Percentiles rank a stretch among this genome's conserved stretches.
Evolutionary conservation across 2,888 invertebrate species (phyloP).

Genomic region (Oligia latruncula): DNA sequence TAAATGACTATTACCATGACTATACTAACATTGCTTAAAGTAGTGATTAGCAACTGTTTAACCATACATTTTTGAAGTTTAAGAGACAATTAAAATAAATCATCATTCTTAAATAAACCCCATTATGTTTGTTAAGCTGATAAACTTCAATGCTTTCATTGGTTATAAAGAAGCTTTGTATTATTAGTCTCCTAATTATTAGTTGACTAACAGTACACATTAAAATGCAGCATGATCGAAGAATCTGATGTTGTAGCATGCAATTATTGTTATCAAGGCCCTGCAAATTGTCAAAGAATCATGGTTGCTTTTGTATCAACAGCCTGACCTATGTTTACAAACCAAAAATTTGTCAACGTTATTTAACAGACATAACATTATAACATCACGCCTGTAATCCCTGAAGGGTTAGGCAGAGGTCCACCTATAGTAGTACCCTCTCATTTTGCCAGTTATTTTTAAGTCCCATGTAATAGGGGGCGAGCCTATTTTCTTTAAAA

Average conservation of each 20-base stretch:
- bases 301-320: not conserved
- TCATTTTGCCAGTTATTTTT: not conserved
- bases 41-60: not conserved
- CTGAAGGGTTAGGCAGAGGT: not conserved
- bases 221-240: not conserved
- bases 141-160: not conserved
- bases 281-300: not conserved
- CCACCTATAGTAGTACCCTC: not conserved
- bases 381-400: not conserved
- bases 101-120: not conserved
- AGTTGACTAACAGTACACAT: not conserved
- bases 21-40: no score
- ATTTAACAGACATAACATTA: not conserved
- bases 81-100: no score
- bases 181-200: not conserved
- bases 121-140: not conserved
- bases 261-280: not conserved
- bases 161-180: constrained; percentile 1
- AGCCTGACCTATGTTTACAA: constrained; percentile 1
- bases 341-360: not conserved
- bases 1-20: not conserved
- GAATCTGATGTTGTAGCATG: not conserved
- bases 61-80: not conserved
- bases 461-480: not conserved
- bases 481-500: not conserved